A percentile compares a stretch with the other conserved stretches of the same genome.
These are phyloP conservation scores for Bilobella aurantiaca DNA, from an alignment of 1,140 invertebrate species.

Conservation along the genomic window DNA sequence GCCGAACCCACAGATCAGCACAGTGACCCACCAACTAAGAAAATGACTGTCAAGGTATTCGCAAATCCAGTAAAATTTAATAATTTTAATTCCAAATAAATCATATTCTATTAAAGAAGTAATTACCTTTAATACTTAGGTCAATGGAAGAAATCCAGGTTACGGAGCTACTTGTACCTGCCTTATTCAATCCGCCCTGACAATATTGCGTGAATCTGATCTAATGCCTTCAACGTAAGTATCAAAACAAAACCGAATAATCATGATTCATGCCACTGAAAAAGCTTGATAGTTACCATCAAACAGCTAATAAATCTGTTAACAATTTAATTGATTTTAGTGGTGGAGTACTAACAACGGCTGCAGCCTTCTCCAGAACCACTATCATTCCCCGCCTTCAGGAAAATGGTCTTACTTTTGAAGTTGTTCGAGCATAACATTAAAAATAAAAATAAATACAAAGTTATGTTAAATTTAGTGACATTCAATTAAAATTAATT, in stretches of 20 bases:
- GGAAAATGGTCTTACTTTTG: conserved; percentile 51
- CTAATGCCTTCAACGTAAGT: conserved; percentile 53
- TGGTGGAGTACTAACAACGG: conserved; percentile 52
- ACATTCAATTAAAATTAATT: no score
- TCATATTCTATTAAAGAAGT: no score
- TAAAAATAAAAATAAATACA: no score
- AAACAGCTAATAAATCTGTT: no score
- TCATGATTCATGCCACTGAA: no score
- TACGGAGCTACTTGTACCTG: conserved; percentile 70
- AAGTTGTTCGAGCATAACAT: not conserved
- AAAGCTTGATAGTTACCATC: no score
- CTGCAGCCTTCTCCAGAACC: conserved; percentile 53
- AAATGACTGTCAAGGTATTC: conserved; percentile 51
- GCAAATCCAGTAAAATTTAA: no score
- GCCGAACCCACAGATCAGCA: conserved; percentile 52
- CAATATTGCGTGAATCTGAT: conserved; percentile 60
- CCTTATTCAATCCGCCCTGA: conserved; percentile 59
- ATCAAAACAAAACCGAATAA: no score
- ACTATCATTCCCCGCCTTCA: conserved; percentile 50
- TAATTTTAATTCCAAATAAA: no score
- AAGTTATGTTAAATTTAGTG: no score
- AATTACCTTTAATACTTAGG: conserved; percentile 31
- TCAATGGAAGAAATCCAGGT: conserved; percentile 61
- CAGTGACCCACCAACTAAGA: conserved; percentile 52
- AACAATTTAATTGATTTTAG: conserved; percentile 36